Base-by-base conservation (phyloP, 2,113 vertebrate genomes). In the Candoia aspera region DNA sequence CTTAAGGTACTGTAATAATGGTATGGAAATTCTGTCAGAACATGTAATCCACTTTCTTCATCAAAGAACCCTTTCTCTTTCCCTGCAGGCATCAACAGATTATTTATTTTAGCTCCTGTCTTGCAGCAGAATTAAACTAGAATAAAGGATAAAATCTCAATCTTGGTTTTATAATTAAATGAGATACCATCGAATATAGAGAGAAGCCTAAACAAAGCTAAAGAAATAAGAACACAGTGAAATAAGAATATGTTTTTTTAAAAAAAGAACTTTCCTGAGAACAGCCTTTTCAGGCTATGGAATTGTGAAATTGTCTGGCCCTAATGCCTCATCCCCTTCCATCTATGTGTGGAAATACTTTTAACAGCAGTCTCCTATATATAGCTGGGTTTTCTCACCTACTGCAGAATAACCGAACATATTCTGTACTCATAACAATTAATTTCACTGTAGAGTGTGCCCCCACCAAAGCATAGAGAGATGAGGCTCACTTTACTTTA, bases 161-260 rank as follows among this genome's bases (percentile, higher is more conserved):
- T 88, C 42, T 92, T 88, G n/a, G 55, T 60, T 92, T 88, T 60
- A 83, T 88, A 92, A 88, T 92, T 92, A 88, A 87, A 92, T 33
- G 55, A 88, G 73, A 84, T 84, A 84, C 29, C 17, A 24, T 88
- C 29, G 53, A 37, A 92, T 84, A n/a, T 42, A 79, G 55, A 84
- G 55, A 68, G 84, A 19, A 68, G 6, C 88, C 83, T 92, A 29
- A 68, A 91, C 57, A 84, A 54, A 91, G 42, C 46, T 42, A 23
- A 57, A 84, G n/a, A 90, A 84, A 88, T 46, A 83, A 90, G 57
- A 88, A 59, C 33, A 84, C 13, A 93, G 73, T 73, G n/a, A 90
- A 88, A 91, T 57, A 83, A 90, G 64, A 88, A 88, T 33, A 33
- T 2, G 3, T 73, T 73, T 73, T 73, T 73, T 12, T n/a, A n/a